A percentile compares a stretch with the other conserved stretches of the same genome.
These are phyloP conservation scores for Seira ritae DNA, from an alignment of 2,888 invertebrate species.

Conservation along the genomic window DNA sequence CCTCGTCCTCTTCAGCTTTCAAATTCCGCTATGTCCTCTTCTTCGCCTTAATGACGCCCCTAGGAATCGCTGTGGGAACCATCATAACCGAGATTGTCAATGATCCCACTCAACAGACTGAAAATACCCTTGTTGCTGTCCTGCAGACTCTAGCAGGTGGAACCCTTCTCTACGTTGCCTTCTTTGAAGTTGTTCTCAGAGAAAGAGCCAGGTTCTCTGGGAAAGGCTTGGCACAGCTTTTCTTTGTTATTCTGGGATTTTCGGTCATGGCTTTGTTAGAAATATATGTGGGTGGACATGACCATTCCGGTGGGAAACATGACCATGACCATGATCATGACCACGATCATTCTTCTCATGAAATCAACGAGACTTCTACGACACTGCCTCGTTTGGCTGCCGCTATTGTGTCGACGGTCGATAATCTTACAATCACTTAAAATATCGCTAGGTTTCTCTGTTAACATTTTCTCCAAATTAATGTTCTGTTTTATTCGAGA, in stretches of 20 bases:
- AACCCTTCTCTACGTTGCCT: constrained; percentile 72
- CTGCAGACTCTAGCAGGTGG: constrained; percentile 72
- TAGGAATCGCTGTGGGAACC: constrained; percentile 72
- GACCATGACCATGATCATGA: constrained; percentile 43
- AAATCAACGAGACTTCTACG: constrained; percentile 1
- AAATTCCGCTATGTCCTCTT: constrained; percentile 73
- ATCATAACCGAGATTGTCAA: constrained; percentile 71
- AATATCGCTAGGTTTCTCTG: too few relatives aligned
- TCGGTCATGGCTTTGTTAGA: constrained; percentile 71
- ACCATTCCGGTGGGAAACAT: constrained; percentile 41
- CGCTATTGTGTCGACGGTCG: not conserved
- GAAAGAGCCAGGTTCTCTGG: constrained; percentile 73
- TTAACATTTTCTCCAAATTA: too few relatives aligned
- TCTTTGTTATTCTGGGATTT: constrained; percentile 71
- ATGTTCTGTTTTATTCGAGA: too few relatives aligned
- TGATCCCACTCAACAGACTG: constrained; percentile 60
- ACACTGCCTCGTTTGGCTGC: too few relatives aligned
- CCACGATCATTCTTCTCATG: constrained; percentile 28
- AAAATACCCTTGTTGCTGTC: constrained; percentile 71
- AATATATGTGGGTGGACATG: constrained; percentile 64
- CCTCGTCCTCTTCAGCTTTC: constrained; percentile 69
- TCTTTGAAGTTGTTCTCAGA: constrained; percentile 72
- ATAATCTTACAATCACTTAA: constrained; percentile 53
- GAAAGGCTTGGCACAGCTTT: constrained; percentile 70
- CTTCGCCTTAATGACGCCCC: constrained; percentile 73